Base-by-base conservation (phyloP, 92 coral and sea anemone genomes). In the Zoanthus gigantus region DNA sequence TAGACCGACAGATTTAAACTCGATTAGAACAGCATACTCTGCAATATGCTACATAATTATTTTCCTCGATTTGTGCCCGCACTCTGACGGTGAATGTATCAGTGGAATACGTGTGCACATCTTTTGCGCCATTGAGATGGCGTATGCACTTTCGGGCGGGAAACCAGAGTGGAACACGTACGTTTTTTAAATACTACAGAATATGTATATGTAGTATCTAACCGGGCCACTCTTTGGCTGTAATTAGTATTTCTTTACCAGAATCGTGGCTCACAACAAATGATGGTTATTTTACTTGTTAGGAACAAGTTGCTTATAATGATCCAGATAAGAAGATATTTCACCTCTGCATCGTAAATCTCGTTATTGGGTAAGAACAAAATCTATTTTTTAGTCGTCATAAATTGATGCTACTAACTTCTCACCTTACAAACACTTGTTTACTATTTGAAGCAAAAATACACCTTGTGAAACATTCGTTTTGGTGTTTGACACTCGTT, bases 251-350 rank as follows among this genome's bases (percentile, higher is more conserved):
- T 50, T 50, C 12, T 50, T 50, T 50, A 50, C 5, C 56, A 11
- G 66, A 5, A 15, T 15, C 7, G 2, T 18, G 2, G 3, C 28
- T 1, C 4, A 5, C 32, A 28, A 42, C 13, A 11, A 47, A 46
- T 1, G 23, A 18, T 60, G 66, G 9, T 85, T 16, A 29, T 14
- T 69, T 5, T 61, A 37, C 14, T 85, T 78, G 61, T 12, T 85
- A 97, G 99, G 99, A 97, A 85, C 97, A 93, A 93, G 99, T 97
- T 28, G 99, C 99, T 2, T 97, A 97, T 88, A 98, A 97, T 89
- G 99, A 97, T 66, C 99, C 99, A 7, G 99, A 97, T 32, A 97
- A 97, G 71, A 96, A 97, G 94, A 95, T 97, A 48, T 97, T 90
- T 72, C 99, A 97, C 56, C 88, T 95, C 78, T 97, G 99, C 66